Evolutionary conservation across 2,797 vertebrate genomes (phyloP).

Genomic region (Hemibagrus guttatus): DNA sequence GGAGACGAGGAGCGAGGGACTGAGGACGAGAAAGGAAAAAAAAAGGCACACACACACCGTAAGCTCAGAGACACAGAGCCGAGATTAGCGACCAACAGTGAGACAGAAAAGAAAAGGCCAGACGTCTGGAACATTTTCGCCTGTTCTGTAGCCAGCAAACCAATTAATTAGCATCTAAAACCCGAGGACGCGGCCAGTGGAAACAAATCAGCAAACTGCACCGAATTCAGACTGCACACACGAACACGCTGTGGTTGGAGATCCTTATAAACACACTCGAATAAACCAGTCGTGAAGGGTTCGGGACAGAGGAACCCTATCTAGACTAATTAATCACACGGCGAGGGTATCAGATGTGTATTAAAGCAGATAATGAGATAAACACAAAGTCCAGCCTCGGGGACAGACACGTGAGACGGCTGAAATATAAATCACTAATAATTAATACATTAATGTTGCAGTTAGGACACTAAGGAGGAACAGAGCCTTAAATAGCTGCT

Average conservation of each 20-base stretch:
- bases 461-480: not conserved
- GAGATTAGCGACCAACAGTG: conserved; percentile 39
- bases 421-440: not conserved
- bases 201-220: not conserved
- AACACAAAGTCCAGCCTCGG: not conserved
- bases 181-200: not conserved
- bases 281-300: not conserved
- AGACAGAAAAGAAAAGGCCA: not conserved
- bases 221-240: too few species aligned
- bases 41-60: not conserved
- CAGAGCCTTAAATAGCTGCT: not conserved
- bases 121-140: conserved; percentile 7
- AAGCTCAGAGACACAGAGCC: conserved; percentile 27
- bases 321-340: too few species aligned
- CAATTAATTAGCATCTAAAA: not conserved
- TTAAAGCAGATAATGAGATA: not conserved
- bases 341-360: not conserved
- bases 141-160: not conserved
- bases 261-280: not conserved
- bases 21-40: not conserved
- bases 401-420: not conserved
- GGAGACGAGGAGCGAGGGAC: conserved; percentile 10
- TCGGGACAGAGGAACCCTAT: not conserved
- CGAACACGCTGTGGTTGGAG: not conserved
- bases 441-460: not conserved